A percentile compares a stretch with the other conserved stretches of the same genome.
Evolutionary conservation across 2,797 vertebrate genomes (phyloP).

Genomic region (Triplophysa yarkandensis): DNA sequence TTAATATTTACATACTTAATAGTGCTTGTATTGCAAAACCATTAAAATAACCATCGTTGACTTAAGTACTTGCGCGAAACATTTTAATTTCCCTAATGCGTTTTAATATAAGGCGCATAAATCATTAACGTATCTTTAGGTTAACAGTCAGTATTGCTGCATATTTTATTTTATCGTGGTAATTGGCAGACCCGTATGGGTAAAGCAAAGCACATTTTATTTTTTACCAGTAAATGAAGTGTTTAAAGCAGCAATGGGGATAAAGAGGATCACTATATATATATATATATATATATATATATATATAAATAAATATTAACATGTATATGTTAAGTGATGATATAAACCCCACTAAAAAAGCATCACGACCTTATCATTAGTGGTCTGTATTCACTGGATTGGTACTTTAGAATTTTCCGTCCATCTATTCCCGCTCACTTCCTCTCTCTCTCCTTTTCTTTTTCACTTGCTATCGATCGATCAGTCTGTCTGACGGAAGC

Average conservation of each 20-base stretch:
- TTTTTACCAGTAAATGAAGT: conserved; percentile 34
- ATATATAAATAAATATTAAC: no score
- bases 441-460: conserved; percentile 22
- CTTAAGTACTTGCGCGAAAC: neutral
- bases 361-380: conserved; percentile 34
- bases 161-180: neutral
- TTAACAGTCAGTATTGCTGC: neutral
- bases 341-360: conserved; percentile 21
- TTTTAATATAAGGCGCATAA: neutral
- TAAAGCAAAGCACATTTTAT: neutral
- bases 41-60: conserved; percentile 7
- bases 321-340: no score
- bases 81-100: neutral
- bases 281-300: neutral
- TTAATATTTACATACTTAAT: conserved; percentile 7
- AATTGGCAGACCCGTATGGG: neutral
- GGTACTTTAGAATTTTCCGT: conserved; percentile 42
- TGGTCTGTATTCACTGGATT: conserved; percentile 35
- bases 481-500: conserved; percentile 55
- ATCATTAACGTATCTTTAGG: neutral
- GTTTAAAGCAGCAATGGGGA: conserved; percentile 6
- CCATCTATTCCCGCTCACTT: conserved; percentile 39
- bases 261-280: conserved; percentile 13
- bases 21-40: neutral
- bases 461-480: conserved; percentile 45